Percentiles rank a stretch among this genome's conserved stretches.
Conservation (phyloP, 2,888 invertebrate genomes). For the Protonemura montana region DNA sequence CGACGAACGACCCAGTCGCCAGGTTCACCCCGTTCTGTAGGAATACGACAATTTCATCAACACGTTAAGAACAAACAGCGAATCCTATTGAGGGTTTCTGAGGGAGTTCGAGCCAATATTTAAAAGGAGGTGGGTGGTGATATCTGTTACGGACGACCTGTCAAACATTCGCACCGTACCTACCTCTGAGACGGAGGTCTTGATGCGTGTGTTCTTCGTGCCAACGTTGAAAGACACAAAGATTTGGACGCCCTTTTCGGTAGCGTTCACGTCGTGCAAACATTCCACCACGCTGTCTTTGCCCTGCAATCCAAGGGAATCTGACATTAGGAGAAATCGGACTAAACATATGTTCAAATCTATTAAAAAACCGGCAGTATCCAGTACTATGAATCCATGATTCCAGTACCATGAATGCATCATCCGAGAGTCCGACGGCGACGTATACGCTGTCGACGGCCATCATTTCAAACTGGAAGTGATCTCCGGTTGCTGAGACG, state of each 20-base stretch:
- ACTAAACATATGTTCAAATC: no score
- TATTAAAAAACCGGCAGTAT: no score
- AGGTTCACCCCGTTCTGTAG: slow-evolving; percentile 64
- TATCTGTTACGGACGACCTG: no score
- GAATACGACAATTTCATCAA: no score
- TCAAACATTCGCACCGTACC: no score
- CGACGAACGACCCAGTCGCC: slow-evolving; percentile 68
- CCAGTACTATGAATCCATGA: no score
- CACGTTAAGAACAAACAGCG: no score
- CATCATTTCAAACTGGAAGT: slow-evolving; percentile 71
- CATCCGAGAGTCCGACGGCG: slow-evolving; percentile 80
- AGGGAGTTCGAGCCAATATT: no score
- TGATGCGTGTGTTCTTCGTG: slow-evolving; percentile 48
- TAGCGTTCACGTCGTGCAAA: slow-evolving; percentile 62
- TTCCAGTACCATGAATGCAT: slow-evolving; percentile 80
- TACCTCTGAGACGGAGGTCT: neutral
- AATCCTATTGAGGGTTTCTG: neutral
- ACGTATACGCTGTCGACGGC: slow-evolving; percentile 65
- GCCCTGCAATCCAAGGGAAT: slow-evolving; percentile 67
- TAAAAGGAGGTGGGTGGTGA: no score
- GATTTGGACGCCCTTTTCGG: slow-evolving; percentile 53
- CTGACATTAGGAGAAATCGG: no score
- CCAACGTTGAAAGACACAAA: slow-evolving; percentile 73
- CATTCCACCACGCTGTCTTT: slow-evolving; percentile 86
- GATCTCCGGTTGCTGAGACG: slow-evolving; percentile 64